Evolutionary conservation across 2,888 invertebrate species (phyloP), one percentile per base, ranked within the genome.

Genomic region (Camponotus fellah): DNA sequence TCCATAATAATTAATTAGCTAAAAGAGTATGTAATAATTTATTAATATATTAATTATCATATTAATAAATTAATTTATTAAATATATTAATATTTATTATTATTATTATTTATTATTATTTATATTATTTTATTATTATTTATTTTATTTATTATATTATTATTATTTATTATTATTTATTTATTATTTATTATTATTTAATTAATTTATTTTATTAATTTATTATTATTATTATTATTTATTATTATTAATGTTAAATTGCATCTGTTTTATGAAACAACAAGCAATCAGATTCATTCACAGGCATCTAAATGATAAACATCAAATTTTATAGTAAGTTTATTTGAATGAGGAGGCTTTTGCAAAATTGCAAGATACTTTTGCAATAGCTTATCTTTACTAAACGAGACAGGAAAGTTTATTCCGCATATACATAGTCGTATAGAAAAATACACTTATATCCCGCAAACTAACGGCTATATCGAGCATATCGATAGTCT

Each of bases 401-500:
- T 9, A 46, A 12, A 9, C 26, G 34, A 71, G 46, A 49, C 37
- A 32, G 79, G 72, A 71, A 79, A 79, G 62, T 17, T 62, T 43
- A n/a, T 71, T 71, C 32, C 21, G 34, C 46, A 26, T 60, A 26
- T 40, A 60, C 17, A 46, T 71, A 79, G 62, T 60, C 72, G 79
- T 79, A 68, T 12, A 53, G n/a, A n/a, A 53, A 34, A 43, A 43
- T 85, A 89, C 89, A 86, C 83, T 82, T 86, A 89, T 87, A 82
- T 83, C 69, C 49, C 79, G 69, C 69, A 40, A 85, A 65, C 85
- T 91, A 91, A 91, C 92, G 89, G 91, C 89, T 46, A 79, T 86
- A 87, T 90, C 87, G 64, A 60, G 77, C 65, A 69, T 89, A 90
- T 90, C 86, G 85, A 83, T 81, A 72, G 60, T 80, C 74, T 62